Conservation (phyloP, 37 sponge, comb jelly and placozoan genomes). For the Eunapius fragilis region DNA sequence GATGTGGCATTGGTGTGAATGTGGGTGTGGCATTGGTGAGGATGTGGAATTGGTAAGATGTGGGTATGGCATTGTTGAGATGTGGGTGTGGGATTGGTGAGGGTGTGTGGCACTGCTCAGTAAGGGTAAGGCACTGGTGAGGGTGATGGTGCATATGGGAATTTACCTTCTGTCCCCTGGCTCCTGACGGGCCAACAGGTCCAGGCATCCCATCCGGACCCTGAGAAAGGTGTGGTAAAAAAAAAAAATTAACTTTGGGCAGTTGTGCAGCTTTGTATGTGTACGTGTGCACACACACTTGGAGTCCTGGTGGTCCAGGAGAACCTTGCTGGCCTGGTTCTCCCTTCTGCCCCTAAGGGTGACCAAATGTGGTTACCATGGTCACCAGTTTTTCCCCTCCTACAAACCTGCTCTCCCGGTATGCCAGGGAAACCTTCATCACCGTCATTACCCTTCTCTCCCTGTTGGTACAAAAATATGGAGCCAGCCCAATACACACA, state of each 20-base stretch:
- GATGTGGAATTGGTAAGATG: too few species aligned
- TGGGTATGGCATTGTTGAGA: too few species aligned
- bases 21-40: too few species aligned
- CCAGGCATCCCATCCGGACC: constrained; percentile 8
- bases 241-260: not conserved
- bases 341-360: constrained; percentile 7
- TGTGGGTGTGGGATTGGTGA: too few species aligned
- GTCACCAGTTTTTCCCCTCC: not conserved
- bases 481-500: too few species aligned
- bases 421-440: constrained; percentile 12
- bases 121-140: too few species aligned
- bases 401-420: not conserved
- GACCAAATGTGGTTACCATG: not conserved
- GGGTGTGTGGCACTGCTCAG: too few species aligned
- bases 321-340: constrained; percentile 1
- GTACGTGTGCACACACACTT: not conserved
- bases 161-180: not conserved
- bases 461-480: too few species aligned
- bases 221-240: too few species aligned
- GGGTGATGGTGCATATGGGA: too few species aligned
- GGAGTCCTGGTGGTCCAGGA: constrained; percentile 13
- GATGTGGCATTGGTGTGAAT: too few species aligned
- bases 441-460: not conserved
- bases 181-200: not conserved
- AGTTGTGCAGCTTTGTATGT: not conserved